A percentile compares a stretch with the other conserved stretches of the same genome.
phyloP scores from a whole-genome alignment of 2,113 vertebrate genomes.

The Passer montanus region DNA sequence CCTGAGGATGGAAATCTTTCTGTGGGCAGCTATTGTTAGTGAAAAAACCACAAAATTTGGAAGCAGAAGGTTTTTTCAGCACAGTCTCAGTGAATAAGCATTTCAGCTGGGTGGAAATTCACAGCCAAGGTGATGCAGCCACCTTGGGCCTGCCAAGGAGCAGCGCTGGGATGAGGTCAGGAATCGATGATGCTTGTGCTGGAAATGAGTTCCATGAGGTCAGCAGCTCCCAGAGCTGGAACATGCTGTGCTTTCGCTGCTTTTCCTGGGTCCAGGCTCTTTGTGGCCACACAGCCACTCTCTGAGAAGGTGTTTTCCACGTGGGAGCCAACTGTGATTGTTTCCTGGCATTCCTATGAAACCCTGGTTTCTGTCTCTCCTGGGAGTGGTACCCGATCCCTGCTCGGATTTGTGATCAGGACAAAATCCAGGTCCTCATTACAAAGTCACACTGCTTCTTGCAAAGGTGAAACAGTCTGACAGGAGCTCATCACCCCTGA shows the following conservation, averaged over 20 bases:
- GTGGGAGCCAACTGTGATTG: background rate
- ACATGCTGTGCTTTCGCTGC: background rate
- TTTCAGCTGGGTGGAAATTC: background rate
- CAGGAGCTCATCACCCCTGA: background rate
- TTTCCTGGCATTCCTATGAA: background rate
- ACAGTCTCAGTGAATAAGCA: background rate
- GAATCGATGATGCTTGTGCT: background rate
- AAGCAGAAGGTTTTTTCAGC: background rate
- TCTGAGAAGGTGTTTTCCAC: background rate
- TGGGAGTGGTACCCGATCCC: fast-evolving
- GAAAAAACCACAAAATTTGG: background rate
- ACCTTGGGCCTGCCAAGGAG: background rate
- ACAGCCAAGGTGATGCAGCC: background rate
- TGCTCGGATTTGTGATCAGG: background rate
- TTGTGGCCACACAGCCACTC: background rate
- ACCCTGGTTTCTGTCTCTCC: background rate
- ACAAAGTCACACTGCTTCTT: background rate
- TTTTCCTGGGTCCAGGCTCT: background rate
- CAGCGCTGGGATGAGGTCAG: background rate
- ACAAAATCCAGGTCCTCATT: background rate
- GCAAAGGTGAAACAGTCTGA: background rate
- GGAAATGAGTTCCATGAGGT: background rate
- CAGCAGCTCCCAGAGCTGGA: background rate
- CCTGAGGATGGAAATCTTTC: background rate
- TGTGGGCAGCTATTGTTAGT: background rate